Percentiles rank a stretch among this genome's conserved stretches.
These are phyloP conservation scores for Phylloscopus whistleri DNA, from an alignment of 2,113 vertebrate species.

Conservation along the genomic window DNA sequence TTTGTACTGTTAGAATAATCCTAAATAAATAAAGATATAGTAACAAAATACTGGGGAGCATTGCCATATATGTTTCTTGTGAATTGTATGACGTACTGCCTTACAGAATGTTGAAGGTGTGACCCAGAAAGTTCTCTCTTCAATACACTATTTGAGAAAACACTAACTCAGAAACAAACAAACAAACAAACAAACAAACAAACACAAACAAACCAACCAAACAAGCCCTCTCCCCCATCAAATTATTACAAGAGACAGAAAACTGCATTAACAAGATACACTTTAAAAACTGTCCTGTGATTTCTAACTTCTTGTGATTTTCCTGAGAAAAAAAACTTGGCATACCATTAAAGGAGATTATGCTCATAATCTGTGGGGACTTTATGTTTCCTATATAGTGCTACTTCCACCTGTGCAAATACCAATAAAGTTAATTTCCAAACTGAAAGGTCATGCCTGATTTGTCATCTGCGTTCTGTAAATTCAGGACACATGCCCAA, in stretches of 20 bases:
- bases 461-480: background rate
- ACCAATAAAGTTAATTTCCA: background rate
- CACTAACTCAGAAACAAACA: background rate
- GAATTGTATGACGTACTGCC: background rate
- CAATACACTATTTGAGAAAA: background rate
- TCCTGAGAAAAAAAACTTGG: background rate
- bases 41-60: background rate
- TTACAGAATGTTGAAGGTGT: background rate
- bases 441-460: background rate
- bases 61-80: background rate
- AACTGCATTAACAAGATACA: background rate
- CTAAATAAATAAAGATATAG: background rate
- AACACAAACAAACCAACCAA: background rate
- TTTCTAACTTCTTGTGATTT: background rate
- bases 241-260: background rate
- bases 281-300: background rate
- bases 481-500: background rate
- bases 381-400: background rate
- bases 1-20: background rate
- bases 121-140: background rate
- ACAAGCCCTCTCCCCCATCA: accelerated
- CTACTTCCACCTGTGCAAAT: background rate
- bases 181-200: no score
- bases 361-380: background rate
- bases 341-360: background rate